These are phyloP conservation scores for Pyralis farinalis DNA, from an alignment of 2,888 invertebrate species.

Conservation along the genomic window DNA sequence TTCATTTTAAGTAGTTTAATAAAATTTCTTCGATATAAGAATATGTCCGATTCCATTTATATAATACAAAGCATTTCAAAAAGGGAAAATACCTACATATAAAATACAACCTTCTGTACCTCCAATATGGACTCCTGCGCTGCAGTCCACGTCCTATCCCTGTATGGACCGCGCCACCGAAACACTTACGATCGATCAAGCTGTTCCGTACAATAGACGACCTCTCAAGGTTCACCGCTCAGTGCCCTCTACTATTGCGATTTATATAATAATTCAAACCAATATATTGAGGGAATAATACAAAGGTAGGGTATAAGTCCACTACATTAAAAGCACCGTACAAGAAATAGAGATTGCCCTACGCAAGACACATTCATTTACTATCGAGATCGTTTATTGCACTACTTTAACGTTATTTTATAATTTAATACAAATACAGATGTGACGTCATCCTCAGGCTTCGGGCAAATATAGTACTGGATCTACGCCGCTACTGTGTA, in stretches of 20 bases:
- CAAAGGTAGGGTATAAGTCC: constrained; percentile 14
- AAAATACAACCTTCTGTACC: constrained; percentile 70
- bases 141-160: constrained; percentile 20
- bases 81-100: constrained; percentile 73
- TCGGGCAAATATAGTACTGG: too few relatives aligned
- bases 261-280: constrained; percentile 15
- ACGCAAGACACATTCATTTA: constrained; percentile 25
- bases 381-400: constrained; percentile 53
- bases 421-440: constrained; percentile 2
- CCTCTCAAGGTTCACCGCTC: constrained; percentile 24
- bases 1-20: constrained; percentile 71
- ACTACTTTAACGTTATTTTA: constrained; percentile 31
- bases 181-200: constrained; percentile 27
- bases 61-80: constrained; percentile 77
- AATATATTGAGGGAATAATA: constrained; percentile 19
- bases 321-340: constrained; percentile 38
- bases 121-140: constrained; percentile 34
- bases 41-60: constrained; percentile 80
- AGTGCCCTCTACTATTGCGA: constrained; percentile 13
- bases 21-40: constrained; percentile 79
- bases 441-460: constrained; percentile 6
- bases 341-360: constrained; percentile 28
- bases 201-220: constrained; percentile 44
- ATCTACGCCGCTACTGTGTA: too few relatives aligned
- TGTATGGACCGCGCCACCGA: constrained; percentile 6